phyloP scores from a whole-genome alignment of 2,113 vertebrate species.

The Cinclus cinclus region DNA sequence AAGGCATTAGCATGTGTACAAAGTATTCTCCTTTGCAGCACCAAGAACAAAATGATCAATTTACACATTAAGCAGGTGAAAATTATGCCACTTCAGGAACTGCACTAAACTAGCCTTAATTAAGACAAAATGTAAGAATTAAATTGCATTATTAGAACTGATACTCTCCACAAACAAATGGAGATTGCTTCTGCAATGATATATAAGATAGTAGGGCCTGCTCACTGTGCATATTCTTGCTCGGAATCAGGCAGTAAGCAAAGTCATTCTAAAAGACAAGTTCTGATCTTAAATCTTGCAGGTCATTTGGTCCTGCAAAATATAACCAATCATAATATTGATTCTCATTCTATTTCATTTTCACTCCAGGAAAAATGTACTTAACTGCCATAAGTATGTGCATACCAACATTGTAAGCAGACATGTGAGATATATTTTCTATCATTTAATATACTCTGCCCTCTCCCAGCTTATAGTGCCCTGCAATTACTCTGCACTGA shows the following conservation, averaged over 20 bases:
- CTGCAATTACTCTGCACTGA: neutral
- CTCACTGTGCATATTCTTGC: neutral
- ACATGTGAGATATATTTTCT: neutral
- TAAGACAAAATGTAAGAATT: slow-evolving; percentile 4
- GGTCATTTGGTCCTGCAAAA: neutral
- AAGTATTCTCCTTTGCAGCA: neutral
- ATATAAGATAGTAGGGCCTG: neutral
- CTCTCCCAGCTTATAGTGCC: neutral
- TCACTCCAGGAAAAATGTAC: neutral
- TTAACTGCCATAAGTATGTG: neutral
- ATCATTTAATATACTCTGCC: neutral
- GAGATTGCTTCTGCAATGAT: neutral
- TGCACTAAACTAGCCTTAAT: neutral
- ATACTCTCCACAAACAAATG: neutral
- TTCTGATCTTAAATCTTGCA: neutral
- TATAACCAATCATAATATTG: neutral
- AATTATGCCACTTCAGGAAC: neutral
- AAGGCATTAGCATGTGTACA: neutral
- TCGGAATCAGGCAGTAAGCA: neutral
- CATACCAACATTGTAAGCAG: neutral
- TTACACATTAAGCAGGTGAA: neutral
- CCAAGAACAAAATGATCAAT: neutral
- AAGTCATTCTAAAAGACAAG: neutral
- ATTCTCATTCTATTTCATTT: neutral
- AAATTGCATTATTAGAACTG: neutral